phyloP scores from a whole-genome alignment of 1,140 invertebrate species.

The Melipona quadrifasciata region DNA sequence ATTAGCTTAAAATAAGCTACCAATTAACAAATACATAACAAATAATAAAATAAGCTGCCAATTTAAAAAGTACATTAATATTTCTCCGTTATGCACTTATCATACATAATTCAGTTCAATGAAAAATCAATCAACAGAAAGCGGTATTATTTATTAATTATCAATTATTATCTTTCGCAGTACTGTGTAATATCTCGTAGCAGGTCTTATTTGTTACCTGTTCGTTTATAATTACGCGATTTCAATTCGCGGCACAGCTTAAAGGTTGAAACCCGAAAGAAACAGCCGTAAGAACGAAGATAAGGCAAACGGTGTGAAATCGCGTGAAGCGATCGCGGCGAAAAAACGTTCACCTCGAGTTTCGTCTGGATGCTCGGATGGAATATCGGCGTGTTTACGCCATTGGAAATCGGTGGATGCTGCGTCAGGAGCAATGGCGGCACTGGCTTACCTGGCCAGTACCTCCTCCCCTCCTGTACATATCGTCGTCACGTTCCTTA shows the following conservation, averaged over 20 bases:
- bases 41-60: not conserved
- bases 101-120: too few relatives aligned
- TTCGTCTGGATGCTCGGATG: too few relatives aligned
- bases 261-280: not conserved
- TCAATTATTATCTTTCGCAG: too few relatives aligned
- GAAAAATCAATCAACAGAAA: too few relatives aligned
- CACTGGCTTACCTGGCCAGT: constrained; percentile 59
- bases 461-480: constrained; percentile 9
- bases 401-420: constrained; percentile 62
- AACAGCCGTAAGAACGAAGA: not conserved
- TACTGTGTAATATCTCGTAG: too few relatives aligned
- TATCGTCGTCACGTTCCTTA: constrained; percentile 53
- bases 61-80: not conserved
- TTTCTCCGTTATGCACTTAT: not conserved
- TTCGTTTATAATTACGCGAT: too few relatives aligned
- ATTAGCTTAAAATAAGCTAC: not conserved
- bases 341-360: not conserved
- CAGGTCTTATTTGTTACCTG: too few relatives aligned
- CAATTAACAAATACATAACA: not conserved
- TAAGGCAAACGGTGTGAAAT: not conserved
- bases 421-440: constrained; percentile 70
- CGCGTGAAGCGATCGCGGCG: not conserved
- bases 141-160: too few relatives aligned
- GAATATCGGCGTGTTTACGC: constrained; percentile 41
- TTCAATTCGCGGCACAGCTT: not conserved